Percentiles rank a stretch among this genome's conserved stretches.
Conservation (phyloP, 2,797 vertebrate genomes). For the Natrix natrix region DNA sequence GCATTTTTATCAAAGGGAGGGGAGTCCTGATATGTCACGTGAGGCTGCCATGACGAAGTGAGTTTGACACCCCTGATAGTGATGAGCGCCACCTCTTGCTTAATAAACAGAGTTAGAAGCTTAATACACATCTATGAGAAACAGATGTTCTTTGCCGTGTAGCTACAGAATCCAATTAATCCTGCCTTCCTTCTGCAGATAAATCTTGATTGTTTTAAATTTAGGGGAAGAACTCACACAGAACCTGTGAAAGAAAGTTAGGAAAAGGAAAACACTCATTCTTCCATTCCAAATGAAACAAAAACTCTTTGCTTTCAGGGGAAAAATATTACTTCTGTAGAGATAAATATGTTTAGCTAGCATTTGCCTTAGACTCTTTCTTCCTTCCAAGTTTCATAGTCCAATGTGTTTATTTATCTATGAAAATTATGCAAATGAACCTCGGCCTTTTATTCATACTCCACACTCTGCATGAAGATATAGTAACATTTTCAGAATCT, state of each 20-base stretch:
- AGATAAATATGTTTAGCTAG: background rate
- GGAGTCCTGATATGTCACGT: too few relatives aligned
- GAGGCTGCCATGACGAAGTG: too few relatives aligned
- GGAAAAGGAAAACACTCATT: background rate
- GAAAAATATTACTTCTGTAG: background rate
- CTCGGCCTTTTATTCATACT: background rate
- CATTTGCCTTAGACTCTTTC: background rate
- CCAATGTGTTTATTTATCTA: background rate
- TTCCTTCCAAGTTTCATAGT: background rate
- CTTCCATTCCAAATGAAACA: background rate
- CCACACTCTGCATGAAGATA: background rate
- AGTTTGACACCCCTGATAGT: background rate
- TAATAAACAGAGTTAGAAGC: background rate
- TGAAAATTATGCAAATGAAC: background rate
- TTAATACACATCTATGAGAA: background rate
- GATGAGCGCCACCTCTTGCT: background rate
- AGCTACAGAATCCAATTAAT: background rate
- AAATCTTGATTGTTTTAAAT: background rate
- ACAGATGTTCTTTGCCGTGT: background rate
- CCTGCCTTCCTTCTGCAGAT: background rate
- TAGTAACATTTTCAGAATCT: background rate
- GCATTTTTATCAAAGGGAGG: too few relatives aligned
- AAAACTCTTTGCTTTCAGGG: background rate
- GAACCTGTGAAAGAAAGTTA: background rate
- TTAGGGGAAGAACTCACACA: background rate